These are phyloP conservation scores for Drosophila nikananu DNA, from an alignment of 1,140 invertebrate genomes.

Conservation along the genomic window DNA sequence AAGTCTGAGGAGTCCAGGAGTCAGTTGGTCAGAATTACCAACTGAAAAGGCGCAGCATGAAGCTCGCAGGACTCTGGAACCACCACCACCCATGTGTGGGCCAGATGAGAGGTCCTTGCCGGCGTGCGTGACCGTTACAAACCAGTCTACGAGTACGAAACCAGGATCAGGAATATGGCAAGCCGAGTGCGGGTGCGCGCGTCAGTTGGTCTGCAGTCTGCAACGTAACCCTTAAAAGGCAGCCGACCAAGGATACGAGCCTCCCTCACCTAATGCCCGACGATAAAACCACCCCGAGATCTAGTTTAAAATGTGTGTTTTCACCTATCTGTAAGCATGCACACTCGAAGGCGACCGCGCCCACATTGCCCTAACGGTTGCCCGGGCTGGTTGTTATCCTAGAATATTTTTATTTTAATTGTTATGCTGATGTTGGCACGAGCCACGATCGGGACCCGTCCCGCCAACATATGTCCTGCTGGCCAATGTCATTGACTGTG, in stretches of 20 bases:
- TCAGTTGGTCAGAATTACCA: conserved; percentile 70
- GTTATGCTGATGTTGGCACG: conserved; percentile 81
- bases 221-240: conserved; percentile 69
- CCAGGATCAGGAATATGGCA: not conserved
- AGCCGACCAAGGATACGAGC: conserved; percentile 41
- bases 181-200: conserved; percentile 50
- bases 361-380: conserved; percentile 53
- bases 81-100: conserved; percentile 59
- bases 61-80: conserved; percentile 41
- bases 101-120: conserved; percentile 63
- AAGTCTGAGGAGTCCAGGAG: conserved; percentile 29
- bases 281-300: conserved; percentile 57
- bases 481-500: conserved; percentile 70
- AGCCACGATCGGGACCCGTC: conserved; percentile 43
- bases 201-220: conserved; percentile 79
- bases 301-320: conserved; percentile 61
- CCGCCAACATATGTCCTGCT: conserved; percentile 55
- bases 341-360: conserved; percentile 38
- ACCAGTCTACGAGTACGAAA: conserved; percentile 7
- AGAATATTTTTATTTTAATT: conserved; percentile 78
- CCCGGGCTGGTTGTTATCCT: conserved; percentile 53
- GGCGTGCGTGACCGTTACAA: conserved; percentile 78
- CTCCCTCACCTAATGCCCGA: conserved; percentile 24
- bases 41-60: conserved; percentile 56
- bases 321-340: conserved; percentile 28